A percentile compares a stretch with the other conserved stretches of the same genome.
phyloP scores from a whole-genome alignment of 2,888 invertebrate species.

The Athrips mouffetella region DNA sequence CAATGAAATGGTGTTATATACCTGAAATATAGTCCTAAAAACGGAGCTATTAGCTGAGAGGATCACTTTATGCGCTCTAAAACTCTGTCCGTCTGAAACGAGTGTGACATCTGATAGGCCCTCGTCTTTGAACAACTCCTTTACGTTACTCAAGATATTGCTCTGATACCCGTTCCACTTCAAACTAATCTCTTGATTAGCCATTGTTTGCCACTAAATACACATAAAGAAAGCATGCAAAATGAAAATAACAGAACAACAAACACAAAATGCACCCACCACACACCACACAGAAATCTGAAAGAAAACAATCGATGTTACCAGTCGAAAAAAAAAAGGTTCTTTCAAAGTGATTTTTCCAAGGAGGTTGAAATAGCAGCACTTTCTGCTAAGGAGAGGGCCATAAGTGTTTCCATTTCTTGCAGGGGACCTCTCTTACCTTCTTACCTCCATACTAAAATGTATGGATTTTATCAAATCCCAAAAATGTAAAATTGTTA shows the following conservation, averaged over 20 bases:
- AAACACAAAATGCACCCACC: conserved; percentile 23
- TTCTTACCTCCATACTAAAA: too few relatives aligned
- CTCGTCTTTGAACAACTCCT: conserved; percentile 81
- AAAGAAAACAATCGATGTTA: conserved; percentile 10
- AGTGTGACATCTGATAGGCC: conserved; percentile 82
- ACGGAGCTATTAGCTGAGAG: conserved; percentile 83
- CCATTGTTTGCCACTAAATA: conserved; percentile 43
- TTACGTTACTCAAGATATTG: conserved; percentile 81
- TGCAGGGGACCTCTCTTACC: too few relatives aligned
- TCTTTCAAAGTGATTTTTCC: background rate
- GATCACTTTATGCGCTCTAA: conserved; percentile 83
- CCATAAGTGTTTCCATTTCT: too few relatives aligned
- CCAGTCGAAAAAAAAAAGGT: background rate
- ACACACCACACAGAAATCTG: conserved; percentile 31
- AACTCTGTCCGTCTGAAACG: conserved; percentile 81
- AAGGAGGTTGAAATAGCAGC: background rate
- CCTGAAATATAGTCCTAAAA: conserved; percentile 81
- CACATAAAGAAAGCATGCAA: conserved; percentile 32
- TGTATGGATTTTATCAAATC: too few relatives aligned
- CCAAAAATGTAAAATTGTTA: too few relatives aligned
- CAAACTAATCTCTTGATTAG: conserved; percentile 81
- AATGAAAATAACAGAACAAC: conserved; percentile 25
- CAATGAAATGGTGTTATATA: conserved; percentile 34
- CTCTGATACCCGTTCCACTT: conserved; percentile 84
- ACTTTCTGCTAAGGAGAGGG: too few relatives aligned